Evolutionary conservation across 2,113 vertebrate genomes (phyloP).

Genomic region (Carassius auratus): DNA sequence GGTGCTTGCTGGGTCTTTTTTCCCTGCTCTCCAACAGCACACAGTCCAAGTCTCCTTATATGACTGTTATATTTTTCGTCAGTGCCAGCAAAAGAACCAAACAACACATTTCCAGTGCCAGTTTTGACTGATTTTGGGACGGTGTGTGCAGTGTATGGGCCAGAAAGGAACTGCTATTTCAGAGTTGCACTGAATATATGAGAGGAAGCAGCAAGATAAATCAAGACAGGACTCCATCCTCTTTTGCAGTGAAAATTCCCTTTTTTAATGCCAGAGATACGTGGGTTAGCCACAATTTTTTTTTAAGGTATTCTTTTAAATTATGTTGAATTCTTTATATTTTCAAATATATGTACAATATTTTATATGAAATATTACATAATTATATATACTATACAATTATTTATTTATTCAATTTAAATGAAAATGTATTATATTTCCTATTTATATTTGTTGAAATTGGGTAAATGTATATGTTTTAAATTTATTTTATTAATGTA

Average conservation of each 20-base stretch:
- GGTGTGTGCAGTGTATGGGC: constrained; percentile 36
- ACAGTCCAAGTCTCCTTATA: constrained; percentile 47
- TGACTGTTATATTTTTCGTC: constrained; percentile 53
- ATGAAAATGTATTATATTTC: no score
- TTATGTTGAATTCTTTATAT: no score
- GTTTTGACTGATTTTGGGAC: constrained; percentile 55
- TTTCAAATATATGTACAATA: background rate
- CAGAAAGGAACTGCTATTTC: constrained; percentile 48
- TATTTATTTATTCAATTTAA: no score
- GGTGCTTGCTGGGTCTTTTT: constrained; percentile 45
- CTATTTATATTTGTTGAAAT: no score
- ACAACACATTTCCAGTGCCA: constrained; percentile 57
- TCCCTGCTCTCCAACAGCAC: constrained; percentile 46
- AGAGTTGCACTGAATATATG: constrained; percentile 29
- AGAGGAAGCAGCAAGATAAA: constrained; percentile 17
- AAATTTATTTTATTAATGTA: no score
- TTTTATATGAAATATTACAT: no score
- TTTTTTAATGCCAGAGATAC: background rate
- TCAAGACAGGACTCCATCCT: constrained; percentile 31
- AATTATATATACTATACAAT: no score
- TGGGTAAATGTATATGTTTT: no score
- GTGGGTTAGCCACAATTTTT: background rate
- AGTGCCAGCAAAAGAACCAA: constrained; percentile 55
- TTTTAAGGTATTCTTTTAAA: background rate
- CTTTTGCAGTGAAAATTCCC: constrained; percentile 10